Percentiles rank a stretch among this genome's conserved stretches.
Conservation (phyloP, 2,888 invertebrate genomes). For the Unio pictorum region DNA sequence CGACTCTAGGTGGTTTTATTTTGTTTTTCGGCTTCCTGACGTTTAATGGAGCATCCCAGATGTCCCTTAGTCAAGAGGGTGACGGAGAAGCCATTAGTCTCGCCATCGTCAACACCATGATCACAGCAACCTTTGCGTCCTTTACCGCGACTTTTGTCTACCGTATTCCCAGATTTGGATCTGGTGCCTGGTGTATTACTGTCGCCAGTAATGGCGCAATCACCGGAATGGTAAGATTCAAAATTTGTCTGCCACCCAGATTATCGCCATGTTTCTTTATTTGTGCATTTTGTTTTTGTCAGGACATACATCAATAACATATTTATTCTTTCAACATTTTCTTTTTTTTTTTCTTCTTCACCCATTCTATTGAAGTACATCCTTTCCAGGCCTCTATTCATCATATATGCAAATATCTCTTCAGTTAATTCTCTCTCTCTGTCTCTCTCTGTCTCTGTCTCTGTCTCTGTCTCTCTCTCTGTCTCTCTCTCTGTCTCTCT, state of each 20-base stretch:
- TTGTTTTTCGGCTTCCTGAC: constrained; percentile 75
- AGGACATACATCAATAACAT: too few relatives aligned
- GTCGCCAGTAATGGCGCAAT: constrained; percentile 74
- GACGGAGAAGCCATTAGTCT: constrained; percentile 71
- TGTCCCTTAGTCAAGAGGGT: constrained; percentile 70
- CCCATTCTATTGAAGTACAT: too few relatives aligned
- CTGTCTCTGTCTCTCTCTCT: too few relatives aligned
- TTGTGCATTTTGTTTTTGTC: background rate
- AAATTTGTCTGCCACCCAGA: background rate
- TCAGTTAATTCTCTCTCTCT: too few relatives aligned
- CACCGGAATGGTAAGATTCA: constrained; percentile 71
- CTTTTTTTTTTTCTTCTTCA: too few relatives aligned
- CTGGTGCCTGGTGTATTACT: constrained; percentile 72
- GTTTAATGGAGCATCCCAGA: constrained; percentile 75
- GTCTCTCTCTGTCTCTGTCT: too few relatives aligned
- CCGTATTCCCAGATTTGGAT: constrained; percentile 36
- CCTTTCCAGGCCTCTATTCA: too few relatives aligned
- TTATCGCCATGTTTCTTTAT: background rate
- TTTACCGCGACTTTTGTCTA: constrained; percentile 69
- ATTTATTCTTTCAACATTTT: too few relatives aligned
- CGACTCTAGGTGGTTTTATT: constrained; percentile 75
- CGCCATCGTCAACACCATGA: constrained; percentile 74
- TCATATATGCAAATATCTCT: too few relatives aligned
- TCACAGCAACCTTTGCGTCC: constrained; percentile 73
- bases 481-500: too few relatives aligned